These are phyloP conservation scores for Sterna hirundo DNA, from an alignment of 2,113 vertebrate species.

Conservation along the genomic window DNA sequence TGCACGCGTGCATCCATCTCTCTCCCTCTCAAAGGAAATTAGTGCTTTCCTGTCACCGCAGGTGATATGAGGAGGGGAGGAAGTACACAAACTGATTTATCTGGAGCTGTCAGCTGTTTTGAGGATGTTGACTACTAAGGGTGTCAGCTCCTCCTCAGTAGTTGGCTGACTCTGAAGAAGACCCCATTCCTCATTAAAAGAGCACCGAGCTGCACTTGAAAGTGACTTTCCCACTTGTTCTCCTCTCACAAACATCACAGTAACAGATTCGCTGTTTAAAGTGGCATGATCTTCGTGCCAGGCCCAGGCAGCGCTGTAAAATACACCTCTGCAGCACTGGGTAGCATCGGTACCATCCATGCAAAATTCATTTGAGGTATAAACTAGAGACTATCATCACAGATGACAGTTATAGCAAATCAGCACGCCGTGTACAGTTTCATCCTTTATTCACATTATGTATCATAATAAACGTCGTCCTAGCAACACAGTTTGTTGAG, in stretches of 20 bases:
- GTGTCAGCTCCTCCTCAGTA: slow-evolving; percentile 82
- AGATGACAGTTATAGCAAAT: slow-evolving; percentile 68
- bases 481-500: slow-evolving; percentile 42
- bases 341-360: background rate
- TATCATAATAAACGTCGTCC: slow-evolving; percentile 66
- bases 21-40: slow-evolving; percentile 81
- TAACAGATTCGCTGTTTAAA: slow-evolving; percentile 80
- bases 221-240: slow-evolving; percentile 82
- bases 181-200: slow-evolving; percentile 85
- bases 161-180: slow-evolving; percentile 82
- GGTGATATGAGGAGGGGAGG: slow-evolving; percentile 78
- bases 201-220: slow-evolving; percentile 82
- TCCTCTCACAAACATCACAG: slow-evolving; percentile 73
- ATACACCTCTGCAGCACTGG: slow-evolving; percentile 34
- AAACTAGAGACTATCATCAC: slow-evolving; percentile 58
- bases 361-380: slow-evolving; percentile 54
- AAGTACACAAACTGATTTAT: slow-evolving; percentile 87
- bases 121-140: slow-evolving; percentile 77
- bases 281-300: slow-evolving; percentile 76
- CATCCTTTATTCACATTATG: slow-evolving; percentile 65
- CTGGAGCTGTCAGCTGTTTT: slow-evolving; percentile 84
- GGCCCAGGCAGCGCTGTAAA: slow-evolving; percentile 69
- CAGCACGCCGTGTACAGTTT: slow-evolving; percentile 40
- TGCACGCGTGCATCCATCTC: slow-evolving; percentile 49
- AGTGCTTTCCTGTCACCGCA: slow-evolving; percentile 83